Conservation (phyloP, 2,113 vertebrate species). For the Cyphotilapia sp. region DNA sequence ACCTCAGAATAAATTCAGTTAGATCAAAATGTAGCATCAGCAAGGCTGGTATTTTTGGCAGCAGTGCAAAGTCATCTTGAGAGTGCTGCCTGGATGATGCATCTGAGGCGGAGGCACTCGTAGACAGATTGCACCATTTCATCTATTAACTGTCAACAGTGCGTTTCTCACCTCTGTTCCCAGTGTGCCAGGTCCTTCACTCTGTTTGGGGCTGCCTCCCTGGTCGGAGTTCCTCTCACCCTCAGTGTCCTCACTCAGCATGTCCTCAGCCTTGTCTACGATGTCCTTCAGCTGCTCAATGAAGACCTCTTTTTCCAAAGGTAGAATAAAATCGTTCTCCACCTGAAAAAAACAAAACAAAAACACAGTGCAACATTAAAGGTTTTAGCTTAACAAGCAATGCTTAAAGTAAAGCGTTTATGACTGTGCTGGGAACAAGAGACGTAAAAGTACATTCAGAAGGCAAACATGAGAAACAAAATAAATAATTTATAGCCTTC, state of each 20-base stretch:
- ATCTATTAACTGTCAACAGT: constrained; percentile 3
- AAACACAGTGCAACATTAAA: background rate
- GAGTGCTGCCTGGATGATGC: constrained; percentile 4
- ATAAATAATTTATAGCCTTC: background rate
- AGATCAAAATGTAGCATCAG: constrained; percentile 23
- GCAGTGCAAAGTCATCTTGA: constrained; percentile 11
- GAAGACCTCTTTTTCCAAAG: constrained; percentile 88
- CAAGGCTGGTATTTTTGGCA: constrained; percentile 17
- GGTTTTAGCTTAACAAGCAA: background rate
- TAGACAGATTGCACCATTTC: background rate
- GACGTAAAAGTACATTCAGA: background rate
- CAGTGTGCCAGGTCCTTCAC: constrained; percentile 58
- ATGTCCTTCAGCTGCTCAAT: constrained; percentile 98
- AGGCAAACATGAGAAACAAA: background rate
- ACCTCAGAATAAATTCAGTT: constrained; percentile 6
- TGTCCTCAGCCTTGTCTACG: constrained; percentile 96
- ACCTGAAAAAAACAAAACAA: constrained; percentile 69
- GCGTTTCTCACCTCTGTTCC: constrained; percentile 73
- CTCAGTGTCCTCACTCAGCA: constrained; percentile 91
- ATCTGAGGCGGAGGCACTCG: background rate
- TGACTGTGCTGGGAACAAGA: background rate
- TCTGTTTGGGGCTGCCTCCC: constrained; percentile 76
- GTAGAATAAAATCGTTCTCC: constrained; percentile 95
- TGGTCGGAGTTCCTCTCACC: constrained; percentile 80
- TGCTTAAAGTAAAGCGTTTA: background rate